Conservation (phyloP, 2,888 invertebrate species). For the Ametastegia equiseti region DNA sequence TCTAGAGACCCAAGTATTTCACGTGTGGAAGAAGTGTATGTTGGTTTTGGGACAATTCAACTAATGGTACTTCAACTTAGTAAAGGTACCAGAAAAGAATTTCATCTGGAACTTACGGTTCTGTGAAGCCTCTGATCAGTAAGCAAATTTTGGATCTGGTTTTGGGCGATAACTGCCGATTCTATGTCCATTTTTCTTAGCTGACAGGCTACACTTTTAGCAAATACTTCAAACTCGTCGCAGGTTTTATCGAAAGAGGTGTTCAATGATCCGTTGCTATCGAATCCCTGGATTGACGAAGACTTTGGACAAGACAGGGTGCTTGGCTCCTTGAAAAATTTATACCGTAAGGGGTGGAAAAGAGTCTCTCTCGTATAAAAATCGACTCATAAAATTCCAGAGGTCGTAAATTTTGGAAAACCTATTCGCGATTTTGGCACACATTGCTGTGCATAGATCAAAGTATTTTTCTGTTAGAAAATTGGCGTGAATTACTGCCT, state of each 20-base stretch:
- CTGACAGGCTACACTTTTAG: slow-evolving; percentile 53
- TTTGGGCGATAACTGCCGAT: slow-evolving; percentile 54
- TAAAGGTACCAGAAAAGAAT: no score
- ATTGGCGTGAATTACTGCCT: not conserved
- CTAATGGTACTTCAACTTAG: no score
- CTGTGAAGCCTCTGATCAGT: slow-evolving; percentile 25
- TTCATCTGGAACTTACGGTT: slow-evolving; percentile 4
- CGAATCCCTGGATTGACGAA: not conserved
- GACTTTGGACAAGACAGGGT: slow-evolving; percentile 2
- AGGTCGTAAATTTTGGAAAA: not conserved
- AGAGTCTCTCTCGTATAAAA: not conserved
- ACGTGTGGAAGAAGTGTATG: no score
- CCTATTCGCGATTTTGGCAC: not conserved
- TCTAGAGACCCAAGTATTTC: no score
- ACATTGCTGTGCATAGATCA: not conserved
- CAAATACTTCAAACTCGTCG: slow-evolving; percentile 60
- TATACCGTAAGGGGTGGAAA: not conserved
- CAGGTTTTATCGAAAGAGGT: not conserved
- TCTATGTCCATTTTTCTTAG: slow-evolving; percentile 56
- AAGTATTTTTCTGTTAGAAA: not conserved
- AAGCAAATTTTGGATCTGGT: slow-evolving; percentile 58
- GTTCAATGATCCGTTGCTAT: slow-evolving; percentile 18
- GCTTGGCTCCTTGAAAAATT: slow-evolving; percentile 18
- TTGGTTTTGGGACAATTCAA: no score
- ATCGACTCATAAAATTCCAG: not conserved